Evolutionary conservation across 2,888 invertebrate genomes (phyloP).

Genomic region (Eristalis tenax): DNA sequence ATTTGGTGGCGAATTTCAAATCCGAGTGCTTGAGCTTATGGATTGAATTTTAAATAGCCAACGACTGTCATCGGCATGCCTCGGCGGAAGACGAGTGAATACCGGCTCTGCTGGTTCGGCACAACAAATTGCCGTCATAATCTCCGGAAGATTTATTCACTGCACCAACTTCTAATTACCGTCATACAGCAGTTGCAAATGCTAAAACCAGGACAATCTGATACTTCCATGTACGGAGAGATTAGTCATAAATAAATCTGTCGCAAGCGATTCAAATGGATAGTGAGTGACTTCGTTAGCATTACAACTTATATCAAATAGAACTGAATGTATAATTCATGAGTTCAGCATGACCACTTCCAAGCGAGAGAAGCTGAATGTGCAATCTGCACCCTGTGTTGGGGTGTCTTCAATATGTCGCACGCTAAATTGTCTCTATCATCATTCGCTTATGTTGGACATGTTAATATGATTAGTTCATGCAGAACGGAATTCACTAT

Average conservation of each 20-base stretch:
- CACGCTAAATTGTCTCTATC: background rate
- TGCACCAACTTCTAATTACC: no score
- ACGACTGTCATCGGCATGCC: background rate
- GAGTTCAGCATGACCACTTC: background rate
- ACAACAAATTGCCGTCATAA: no score
- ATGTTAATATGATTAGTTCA: slow-evolving; percentile 34
- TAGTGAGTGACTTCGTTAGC: background rate
- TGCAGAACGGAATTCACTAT: background rate
- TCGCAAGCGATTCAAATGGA: no score
- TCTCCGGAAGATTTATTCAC: background rate
- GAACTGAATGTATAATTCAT: background rate
- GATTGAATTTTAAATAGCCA: background rate
- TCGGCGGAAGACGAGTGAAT: no score
- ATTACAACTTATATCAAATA: background rate
- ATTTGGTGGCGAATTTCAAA: background rate
- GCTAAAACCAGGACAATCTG: background rate
- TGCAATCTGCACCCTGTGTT: background rate
- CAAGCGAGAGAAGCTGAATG: background rate
- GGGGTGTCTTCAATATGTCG: background rate
- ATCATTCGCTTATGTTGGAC: background rate
- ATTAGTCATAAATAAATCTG: background rate
- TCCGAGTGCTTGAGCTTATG: background rate
- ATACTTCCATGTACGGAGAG: background rate
- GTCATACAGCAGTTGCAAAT: background rate
- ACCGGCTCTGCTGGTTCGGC: no score